Conservation (phyloP, 1,140 invertebrate species). For the Gyrodactylus salaris region DNA sequence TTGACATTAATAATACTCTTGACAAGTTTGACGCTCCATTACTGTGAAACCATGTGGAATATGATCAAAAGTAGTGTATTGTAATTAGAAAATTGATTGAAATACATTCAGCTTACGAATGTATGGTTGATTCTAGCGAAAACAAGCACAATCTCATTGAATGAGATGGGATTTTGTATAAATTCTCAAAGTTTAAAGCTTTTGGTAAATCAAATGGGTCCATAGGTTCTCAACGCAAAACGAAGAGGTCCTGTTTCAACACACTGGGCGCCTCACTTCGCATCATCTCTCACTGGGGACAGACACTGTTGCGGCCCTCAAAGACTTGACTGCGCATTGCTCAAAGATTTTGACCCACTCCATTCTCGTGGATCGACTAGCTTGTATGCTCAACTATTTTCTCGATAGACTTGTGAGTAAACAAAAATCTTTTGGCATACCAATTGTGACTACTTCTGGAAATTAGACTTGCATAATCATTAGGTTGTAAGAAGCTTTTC, state of each 20-base stretch:
- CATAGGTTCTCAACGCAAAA: not conserved
- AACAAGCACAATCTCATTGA: too few relatives aligned
- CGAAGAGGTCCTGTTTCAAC: slow-evolving; percentile 3
- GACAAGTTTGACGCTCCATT: not conserved
- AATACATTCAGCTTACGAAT: too few relatives aligned
- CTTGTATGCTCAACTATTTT: slow-evolving; percentile 78
- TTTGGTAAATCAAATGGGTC: not conserved
- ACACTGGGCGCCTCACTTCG: slow-evolving; percentile 41
- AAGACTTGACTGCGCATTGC: slow-evolving; percentile 41
- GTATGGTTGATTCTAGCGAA: too few relatives aligned
- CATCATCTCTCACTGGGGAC: slow-evolving; percentile 67
- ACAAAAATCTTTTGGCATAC: slow-evolving; percentile 1
- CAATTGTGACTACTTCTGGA: too few relatives aligned
- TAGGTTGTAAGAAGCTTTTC: too few relatives aligned
- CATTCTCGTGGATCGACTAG: slow-evolving; percentile 59
- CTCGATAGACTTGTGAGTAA: slow-evolving; percentile 43
- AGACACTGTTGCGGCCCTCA: slow-evolving; percentile 48
- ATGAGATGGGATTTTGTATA: too few relatives aligned
- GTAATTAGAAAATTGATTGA: too few relatives aligned
- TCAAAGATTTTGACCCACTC: slow-evolving; percentile 53
- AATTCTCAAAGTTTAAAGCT: too few relatives aligned
- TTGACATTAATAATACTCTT: slow-evolving; percentile 6
- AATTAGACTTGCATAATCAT: too few relatives aligned
- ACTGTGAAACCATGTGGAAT: not conserved
- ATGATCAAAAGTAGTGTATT: too few relatives aligned